Base-by-base conservation (phyloP, 2,113 vertebrate species). In the Hippocampus guttulatus region DNA sequence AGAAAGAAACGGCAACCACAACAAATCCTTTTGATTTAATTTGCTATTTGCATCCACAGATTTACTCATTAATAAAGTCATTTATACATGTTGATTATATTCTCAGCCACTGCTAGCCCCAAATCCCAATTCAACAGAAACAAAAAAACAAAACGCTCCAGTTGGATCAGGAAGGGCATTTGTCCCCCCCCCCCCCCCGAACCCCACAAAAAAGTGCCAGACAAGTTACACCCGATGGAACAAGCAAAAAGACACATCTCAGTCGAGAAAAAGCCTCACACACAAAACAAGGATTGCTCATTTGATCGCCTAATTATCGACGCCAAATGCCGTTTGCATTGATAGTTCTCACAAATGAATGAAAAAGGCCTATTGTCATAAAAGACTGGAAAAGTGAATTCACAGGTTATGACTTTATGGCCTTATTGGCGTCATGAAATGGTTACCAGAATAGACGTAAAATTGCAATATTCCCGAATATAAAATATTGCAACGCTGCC, bases 1-100 rank as follows among this genome's bases (percentile, higher is more conserved):
- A 71, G 80, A 67, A 82, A 93, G 92, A 93, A 93, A 93, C 93
- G 93, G 92, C 90, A 84, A 80, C 91, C 96, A 96, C 95, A 52
- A 52, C 18, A 40, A 61, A 30, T 30, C 14, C 11, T 55, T 18
- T 38, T 65, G 25, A 68, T 68, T 60, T 81, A 38, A 63, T 45
- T 62, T 60, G 18, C 9, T 23, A 55, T 55, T 55, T 55, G 21
- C 9, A 8, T 23, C 9, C 20, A n/a, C 52, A 55, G 6, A 55
- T 55, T 23, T 55, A 1, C 21, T 9, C 2, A 9, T 23, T 10
- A 54, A 54, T 14, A 45, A 45, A 45, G 2, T 10, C 12, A 14
- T 10, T 12, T 45, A 45, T 45, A 45, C 2, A 12, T 12, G 45
- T 18, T 49, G 47, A 49, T 49, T 49, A 1, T 15, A 49, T 49